Percentiles rank a stretch among this genome's conserved stretches.
Conservation (phyloP, 1,140 invertebrate genomes). For the Pachyrhynchus sulphureomaculatus region DNA sequence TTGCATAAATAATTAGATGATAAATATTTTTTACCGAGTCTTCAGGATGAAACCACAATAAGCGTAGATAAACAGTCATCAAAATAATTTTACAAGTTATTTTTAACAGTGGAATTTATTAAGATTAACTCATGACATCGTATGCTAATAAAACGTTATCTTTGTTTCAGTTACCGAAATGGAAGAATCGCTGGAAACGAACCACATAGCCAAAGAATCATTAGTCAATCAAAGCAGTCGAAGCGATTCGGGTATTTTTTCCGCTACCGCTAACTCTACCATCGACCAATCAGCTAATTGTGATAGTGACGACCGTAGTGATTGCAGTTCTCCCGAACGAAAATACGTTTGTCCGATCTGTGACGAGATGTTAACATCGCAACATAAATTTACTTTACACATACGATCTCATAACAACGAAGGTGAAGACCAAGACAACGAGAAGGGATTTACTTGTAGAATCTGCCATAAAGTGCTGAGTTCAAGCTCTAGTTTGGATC, state of each 20-base stretch:
- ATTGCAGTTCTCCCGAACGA: conserved; percentile 49
- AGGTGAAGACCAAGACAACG: conserved; percentile 48
- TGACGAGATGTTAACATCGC: conserved; percentile 58
- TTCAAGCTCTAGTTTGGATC: conserved; percentile 75
- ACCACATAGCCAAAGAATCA: conserved; percentile 37
- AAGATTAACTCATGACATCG: too few relatives aligned
- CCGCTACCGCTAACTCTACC: conserved; percentile 41
- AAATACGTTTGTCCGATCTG: conserved; percentile 66
- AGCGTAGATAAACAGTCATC: too few relatives aligned
- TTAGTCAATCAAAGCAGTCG: conserved; percentile 37
- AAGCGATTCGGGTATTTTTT: conserved; percentile 49
- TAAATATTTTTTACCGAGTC: too few relatives aligned
- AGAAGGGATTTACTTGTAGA: conserved; percentile 56
- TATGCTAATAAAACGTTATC: too few relatives aligned
- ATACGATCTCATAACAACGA: conserved; percentile 66
- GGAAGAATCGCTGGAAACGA: conserved; percentile 39
- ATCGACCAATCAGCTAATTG: conserved; percentile 30
- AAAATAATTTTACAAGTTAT: too few relatives aligned
- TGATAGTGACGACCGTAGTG: conserved; percentile 44
- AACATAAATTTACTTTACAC: conserved; percentile 69
- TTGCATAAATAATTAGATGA: too few relatives aligned
- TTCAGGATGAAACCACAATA: too few relatives aligned
- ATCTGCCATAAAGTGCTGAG: conserved; percentile 64
- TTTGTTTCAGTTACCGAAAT: conserved; percentile 44
- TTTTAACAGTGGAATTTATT: too few relatives aligned